Base-by-base conservation (phyloP, 1,140 invertebrate species). In the Epicauta chinensis region DNA sequence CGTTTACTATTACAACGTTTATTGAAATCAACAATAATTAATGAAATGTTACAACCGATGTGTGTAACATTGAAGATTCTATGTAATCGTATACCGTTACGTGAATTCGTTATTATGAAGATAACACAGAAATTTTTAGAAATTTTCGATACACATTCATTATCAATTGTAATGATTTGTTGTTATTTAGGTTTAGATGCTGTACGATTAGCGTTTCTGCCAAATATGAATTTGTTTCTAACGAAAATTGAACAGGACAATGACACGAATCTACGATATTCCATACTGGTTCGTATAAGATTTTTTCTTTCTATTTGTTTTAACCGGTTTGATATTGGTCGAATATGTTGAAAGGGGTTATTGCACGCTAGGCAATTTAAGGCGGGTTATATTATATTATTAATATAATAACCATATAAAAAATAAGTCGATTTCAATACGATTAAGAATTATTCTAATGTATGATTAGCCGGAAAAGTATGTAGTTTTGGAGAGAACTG, bases 181-280 rank as follows among this genome's bases (percentile, higher is more conserved):
- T 63, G 66, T 55, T 55, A 46, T 45, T 23, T 67, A 1, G 65
- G 64, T 23, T 39, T 62, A 43, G 63, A 67, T 37, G 64, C 57
- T 7, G 48, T 69, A 36, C 45, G 35, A 13, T 43, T 48, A 50
- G 39, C 64, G 23, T 56, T 64, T 58, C 7, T 64, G 15, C 59
- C 61, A 6, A 51, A 60, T 56, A 40, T 64, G 6, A 39, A 51
- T 14, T 52, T 51, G 37, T 60, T 66, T 49, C 45, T 66, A 13
- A 37, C 17, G 17, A 23, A 23, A 23, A 23, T 23, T 23, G 17
- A 4, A 13, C 0, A 47, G 31, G 3, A 9, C 53, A 10, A 23
- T 7, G 40, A 64, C 30, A 16, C 43, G 12, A 42, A 48, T 15
- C 44, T 64, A 14, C 58, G 35, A 7, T 55, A 58, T 46, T 32